phyloP scores from a whole-genome alignment of 2,888 invertebrate genomes.

The Phrixothrix hirtus region DNA sequence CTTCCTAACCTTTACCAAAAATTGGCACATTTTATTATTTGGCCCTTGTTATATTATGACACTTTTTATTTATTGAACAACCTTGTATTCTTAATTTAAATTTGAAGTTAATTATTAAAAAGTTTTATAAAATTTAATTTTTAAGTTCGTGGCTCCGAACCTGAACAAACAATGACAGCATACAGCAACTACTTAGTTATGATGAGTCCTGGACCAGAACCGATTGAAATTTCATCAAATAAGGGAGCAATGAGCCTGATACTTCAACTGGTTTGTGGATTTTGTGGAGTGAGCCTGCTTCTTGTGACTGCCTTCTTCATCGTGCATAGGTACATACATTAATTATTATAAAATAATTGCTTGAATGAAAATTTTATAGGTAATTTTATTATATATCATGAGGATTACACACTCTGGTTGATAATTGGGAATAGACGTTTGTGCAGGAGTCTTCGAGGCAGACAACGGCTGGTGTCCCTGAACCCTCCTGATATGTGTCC shows the following conservation, averaged over 20 bases:
- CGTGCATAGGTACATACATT: slow-evolving; percentile 62
- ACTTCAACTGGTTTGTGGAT: slow-evolving; percentile 69
- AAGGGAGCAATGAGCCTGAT: slow-evolving; percentile 62
- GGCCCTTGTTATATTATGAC: slow-evolving; percentile 6
- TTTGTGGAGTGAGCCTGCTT: slow-evolving; percentile 66
- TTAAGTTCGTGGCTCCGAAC: slow-evolving; percentile 58
- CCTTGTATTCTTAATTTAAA: background rate
- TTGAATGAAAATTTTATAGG: slow-evolving; percentile 56
- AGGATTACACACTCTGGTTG: slow-evolving; percentile 27
- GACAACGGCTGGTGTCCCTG: slow-evolving; percentile 63
- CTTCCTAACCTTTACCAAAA: no score
- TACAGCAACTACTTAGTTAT: slow-evolving; percentile 78
- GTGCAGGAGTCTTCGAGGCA: slow-evolving; percentile 70
- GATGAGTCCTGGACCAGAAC: slow-evolving; percentile 70
- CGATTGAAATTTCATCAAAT: slow-evolving; percentile 51
- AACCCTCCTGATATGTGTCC: slow-evolving; percentile 84
- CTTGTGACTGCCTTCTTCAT: slow-evolving; percentile 67
- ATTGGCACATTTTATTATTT: no score
- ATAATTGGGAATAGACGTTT: slow-evolving; percentile 33
- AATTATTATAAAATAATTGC: background rate
- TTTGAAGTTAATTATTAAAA: background rate
- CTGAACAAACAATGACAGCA: slow-evolving; percentile 61
- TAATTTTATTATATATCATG: slow-evolving; percentile 44
- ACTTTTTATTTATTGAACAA: no score
- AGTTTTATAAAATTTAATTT: slow-evolving; percentile 30